Conservation (phyloP, 1,140 invertebrate genomes). For the Neodiprion fabricii region DNA sequence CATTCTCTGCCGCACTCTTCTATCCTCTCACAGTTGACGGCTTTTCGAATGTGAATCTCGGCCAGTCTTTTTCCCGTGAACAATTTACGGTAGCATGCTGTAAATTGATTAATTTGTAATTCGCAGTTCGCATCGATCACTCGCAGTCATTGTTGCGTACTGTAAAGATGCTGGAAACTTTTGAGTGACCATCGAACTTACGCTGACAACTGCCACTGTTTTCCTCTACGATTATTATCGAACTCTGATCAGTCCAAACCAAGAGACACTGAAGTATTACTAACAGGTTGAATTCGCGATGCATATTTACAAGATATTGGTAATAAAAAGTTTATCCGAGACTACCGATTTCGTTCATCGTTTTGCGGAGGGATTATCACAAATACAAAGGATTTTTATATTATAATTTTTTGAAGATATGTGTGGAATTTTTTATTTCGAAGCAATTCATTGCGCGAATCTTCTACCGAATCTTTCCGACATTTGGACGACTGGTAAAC, state of each 20-base stretch:
- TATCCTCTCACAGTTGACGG: constrained; percentile 72
- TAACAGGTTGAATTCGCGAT: background rate
- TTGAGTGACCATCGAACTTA: constrained; percentile 28
- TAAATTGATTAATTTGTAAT: constrained; percentile 35
- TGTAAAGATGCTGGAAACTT: background rate
- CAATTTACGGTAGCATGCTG: constrained; percentile 78
- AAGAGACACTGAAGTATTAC: background rate
- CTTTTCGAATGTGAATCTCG: constrained; percentile 69
- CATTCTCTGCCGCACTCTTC: constrained; percentile 79
- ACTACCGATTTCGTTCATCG: too few species aligned
- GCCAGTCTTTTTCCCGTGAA: constrained; percentile 73
- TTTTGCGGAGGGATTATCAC: too few species aligned
- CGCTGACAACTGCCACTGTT: constrained; percentile 23
- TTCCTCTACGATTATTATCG: constrained; percentile 23
- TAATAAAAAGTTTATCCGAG: too few species aligned
- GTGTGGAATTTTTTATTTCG: too few species aligned
- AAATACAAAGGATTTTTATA: too few species aligned
- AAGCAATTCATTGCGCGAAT: too few species aligned
- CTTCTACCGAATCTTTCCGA: too few species aligned
- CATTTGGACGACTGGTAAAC: too few species aligned
- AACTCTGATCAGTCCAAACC: constrained; percentile 7
- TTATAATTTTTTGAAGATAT: too few species aligned
- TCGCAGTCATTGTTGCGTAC: too few species aligned
- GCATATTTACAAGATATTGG: too few species aligned
- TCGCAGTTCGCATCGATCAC: constrained; percentile 34